Conservation (phyloP, 1,140 invertebrate species). For the Listronotus bonariensis region DNA sequence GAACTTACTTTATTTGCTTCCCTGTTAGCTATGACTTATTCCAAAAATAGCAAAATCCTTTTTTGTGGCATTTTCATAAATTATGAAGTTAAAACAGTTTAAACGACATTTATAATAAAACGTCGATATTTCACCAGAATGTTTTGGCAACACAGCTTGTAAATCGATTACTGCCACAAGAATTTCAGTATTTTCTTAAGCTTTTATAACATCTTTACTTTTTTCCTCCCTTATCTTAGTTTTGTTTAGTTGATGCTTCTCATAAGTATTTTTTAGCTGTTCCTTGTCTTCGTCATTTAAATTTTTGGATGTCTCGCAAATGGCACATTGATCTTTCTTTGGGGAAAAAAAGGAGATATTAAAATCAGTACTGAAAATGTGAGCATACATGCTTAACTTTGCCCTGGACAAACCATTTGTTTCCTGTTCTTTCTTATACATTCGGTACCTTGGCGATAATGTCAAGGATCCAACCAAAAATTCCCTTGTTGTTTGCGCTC, state of each 20-base stretch:
- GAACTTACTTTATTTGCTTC: slow-evolving; percentile 57
- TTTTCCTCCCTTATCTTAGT: slow-evolving; percentile 42
- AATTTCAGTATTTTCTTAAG: not conserved
- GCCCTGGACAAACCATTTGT: slow-evolving; percentile 5
- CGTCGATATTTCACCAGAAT: slow-evolving; percentile 41
- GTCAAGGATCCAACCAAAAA: slow-evolving; percentile 49
- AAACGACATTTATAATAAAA: slow-evolving; percentile 50
- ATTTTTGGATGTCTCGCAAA: slow-evolving; percentile 50
- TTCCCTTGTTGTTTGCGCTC: slow-evolving; percentile 13
- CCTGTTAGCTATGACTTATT: slow-evolving; percentile 54
- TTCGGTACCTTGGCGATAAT: slow-evolving; percentile 44
- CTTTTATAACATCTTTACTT: slow-evolving; percentile 45
- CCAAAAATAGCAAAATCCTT: slow-evolving; percentile 54
- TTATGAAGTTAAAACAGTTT: slow-evolving; percentile 49
- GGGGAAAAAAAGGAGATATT: slow-evolving; percentile 53
- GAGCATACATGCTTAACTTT: slow-evolving; percentile 45
- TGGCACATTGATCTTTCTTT: slow-evolving; percentile 55
- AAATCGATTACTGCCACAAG: slow-evolving; percentile 31
- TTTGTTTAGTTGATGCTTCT: slow-evolving; percentile 46
- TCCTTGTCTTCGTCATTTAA: slow-evolving; percentile 40
- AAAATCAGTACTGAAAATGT: slow-evolving; percentile 50
- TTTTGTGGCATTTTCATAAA: slow-evolving; percentile 45
- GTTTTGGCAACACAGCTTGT: slow-evolving; percentile 47
- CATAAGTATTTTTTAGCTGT: slow-evolving; percentile 34
- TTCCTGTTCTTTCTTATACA: slow-evolving; percentile 33